Evolutionary conservation across 2,888 invertebrate genomes (phyloP), one percentile per base, ranked within the genome.

Genomic region (Litoditis marina): DNA sequence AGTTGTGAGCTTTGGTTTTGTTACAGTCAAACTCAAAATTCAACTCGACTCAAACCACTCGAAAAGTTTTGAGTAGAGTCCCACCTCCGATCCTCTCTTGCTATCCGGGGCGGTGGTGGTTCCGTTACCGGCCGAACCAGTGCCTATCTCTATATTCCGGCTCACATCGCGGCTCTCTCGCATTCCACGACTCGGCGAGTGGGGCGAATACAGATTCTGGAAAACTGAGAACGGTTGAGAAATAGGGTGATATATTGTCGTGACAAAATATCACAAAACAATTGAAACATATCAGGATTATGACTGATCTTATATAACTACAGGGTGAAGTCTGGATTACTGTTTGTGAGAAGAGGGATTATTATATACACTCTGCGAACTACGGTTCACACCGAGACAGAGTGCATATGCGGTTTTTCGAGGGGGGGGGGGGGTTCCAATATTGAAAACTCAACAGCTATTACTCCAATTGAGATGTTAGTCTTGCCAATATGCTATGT

Each of bases 91-190:
- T 19, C 68, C 68, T 65, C 64, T 65, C 39, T 54, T 57, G 27
- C 60, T 63, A 39, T 68, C 69, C 63, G 69, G 69, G 55, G 63
- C 55, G 65, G 66, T 61, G 69, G 65, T 64, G 57, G 59, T 59
- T 39, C 47, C 51, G 25, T 28, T 46, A 56, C 51, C 62, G 27
- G 30, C 58, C 32, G 61, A 63, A 53, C 44, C 69, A 61, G 65
- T 66, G 63, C 65, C 69, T 19, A 51, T 57, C n/a, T 44, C 28
- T 54, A 54, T 58, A 28, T 50, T 47, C 42, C 28, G 54, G 60
- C 63, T 68, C 62, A 71, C 70, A 71, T 71, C 68, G 65, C 62
- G 63, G 61, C 63, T 60, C 54, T 63, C 68, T 71, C 68, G 60
- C 70, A 71, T 71, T 66, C 60, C 68, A 71, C 70, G 70, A 59